Conservation (phyloP, 2,888 invertebrate species). For the Thereva nobilitata region DNA sequence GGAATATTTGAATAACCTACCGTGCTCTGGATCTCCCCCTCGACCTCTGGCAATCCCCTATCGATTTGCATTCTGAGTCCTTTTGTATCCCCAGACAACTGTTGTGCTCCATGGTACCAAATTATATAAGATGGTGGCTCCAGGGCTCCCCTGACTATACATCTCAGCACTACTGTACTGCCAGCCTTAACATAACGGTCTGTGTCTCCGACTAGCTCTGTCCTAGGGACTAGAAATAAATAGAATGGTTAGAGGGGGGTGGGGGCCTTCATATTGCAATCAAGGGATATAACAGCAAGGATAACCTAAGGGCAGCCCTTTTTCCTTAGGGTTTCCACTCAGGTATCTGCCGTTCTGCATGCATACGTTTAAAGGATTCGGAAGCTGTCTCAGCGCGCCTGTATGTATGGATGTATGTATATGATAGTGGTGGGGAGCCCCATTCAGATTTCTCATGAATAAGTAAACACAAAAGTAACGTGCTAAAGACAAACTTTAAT, state of each 20-base stretch:
- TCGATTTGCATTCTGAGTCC: conserved; percentile 57
- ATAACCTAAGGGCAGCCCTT: conserved; percentile 2
- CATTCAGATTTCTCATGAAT: conserved; percentile 28
- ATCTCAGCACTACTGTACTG: conserved; percentile 84
- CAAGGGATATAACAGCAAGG: conserved; percentile 17
- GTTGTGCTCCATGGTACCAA: conserved; percentile 76
- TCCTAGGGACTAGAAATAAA: conserved; percentile 77
- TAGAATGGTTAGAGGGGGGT: background rate
- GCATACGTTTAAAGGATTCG: conserved; percentile 10
- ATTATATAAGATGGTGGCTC: conserved; percentile 92
- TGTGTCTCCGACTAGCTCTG: conserved; percentile 85
- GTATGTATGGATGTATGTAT: no score
- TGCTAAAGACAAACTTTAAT: conserved; percentile 30
- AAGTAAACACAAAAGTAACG: conserved; percentile 30
- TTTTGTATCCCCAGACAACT: conserved; percentile 53
- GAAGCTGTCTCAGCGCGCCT: conserved; percentile 1
- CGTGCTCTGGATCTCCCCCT: conserved; percentile 55
- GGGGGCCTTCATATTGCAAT: conserved; percentile 17
- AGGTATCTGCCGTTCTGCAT: background rate
- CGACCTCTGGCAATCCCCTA: conserved; percentile 52
- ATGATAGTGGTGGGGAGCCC: background rate
- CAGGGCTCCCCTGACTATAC: conserved; percentile 87
- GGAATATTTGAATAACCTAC: conserved; percentile 47
- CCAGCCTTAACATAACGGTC: conserved; percentile 91
- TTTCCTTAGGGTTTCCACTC: conserved; percentile 4